Evolutionary conservation across 2,113 vertebrate genomes (phyloP).

Genomic region (Zosterops japonicus): DNA sequence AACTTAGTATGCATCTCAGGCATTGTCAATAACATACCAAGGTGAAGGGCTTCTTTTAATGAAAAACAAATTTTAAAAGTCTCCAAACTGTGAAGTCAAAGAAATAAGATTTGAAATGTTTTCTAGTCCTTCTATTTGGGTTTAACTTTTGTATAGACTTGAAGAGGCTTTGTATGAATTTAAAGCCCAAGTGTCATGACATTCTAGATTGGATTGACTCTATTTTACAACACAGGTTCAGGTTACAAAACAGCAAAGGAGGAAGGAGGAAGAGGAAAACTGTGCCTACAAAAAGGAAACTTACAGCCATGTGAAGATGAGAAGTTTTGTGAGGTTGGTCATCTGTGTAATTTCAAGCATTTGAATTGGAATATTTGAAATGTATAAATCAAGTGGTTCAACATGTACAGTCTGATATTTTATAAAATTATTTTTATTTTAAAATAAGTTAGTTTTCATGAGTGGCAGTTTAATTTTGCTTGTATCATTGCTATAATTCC

Average conservation of each 20-base stretch:
- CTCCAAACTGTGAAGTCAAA: not conserved
- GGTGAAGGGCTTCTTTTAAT: not conserved
- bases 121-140: not conserved
- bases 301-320: slow-evolving; percentile 33
- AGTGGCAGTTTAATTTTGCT: not conserved
- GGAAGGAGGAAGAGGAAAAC: slow-evolving; percentile 57
- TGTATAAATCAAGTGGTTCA: not conserved
- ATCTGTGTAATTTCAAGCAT: not conserved
- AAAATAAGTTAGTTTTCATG: not conserved
- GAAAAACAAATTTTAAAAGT: not conserved
- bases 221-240: slow-evolving; percentile 71
- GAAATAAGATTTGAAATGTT: not conserved
- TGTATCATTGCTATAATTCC: not conserved
- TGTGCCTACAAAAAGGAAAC: slow-evolving; percentile 56
- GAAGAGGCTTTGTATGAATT: not conserved
- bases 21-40: not conserved
- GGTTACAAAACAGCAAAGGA: slow-evolving; percentile 61
- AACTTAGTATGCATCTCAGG: not conserved
- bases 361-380: not conserved
- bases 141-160: not conserved
- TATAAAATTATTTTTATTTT: not conserved
- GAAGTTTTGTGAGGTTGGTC: slow-evolving; percentile 68
- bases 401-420: not conserved
- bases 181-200: not conserved
- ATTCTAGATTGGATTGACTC: not conserved